A percentile compares a stretch with the other conserved stretches of the same genome.
Conservation (phyloP, 2,797 vertebrate genomes). For the Pantherophis alleghaniensis region DNA sequence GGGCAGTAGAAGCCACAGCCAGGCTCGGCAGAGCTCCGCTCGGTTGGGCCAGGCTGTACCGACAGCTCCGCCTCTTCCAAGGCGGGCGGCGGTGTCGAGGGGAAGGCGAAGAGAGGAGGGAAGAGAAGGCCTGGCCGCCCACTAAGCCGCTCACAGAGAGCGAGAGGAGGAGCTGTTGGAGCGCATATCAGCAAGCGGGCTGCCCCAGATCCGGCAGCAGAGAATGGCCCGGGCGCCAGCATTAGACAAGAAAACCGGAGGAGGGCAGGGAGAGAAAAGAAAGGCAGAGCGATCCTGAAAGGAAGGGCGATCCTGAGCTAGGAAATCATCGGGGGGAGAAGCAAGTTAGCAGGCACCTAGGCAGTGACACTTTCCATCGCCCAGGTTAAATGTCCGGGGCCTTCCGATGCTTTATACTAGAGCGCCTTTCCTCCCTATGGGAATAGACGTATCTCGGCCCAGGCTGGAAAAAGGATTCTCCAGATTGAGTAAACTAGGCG, state of each 20-base stretch:
- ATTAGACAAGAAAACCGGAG: background rate
- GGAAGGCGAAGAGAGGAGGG: background rate
- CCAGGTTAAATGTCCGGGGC: background rate
- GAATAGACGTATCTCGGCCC: background rate
- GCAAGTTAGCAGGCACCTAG: too few relatives aligned
- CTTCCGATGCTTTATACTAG: background rate
- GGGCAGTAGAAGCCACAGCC: slow-evolving; percentile 35
- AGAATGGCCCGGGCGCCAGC: background rate
- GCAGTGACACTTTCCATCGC: background rate
- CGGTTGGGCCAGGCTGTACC: slow-evolving; percentile 9
- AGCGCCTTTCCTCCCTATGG: background rate
- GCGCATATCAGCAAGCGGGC: background rate
- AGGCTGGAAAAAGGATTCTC: background rate
- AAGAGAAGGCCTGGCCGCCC: background rate
- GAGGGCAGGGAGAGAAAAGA: too few relatives aligned
- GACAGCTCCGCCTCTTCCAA: slow-evolving; percentile 15
- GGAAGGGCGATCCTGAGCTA: background rate
- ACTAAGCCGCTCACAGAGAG: slow-evolving; percentile 11
- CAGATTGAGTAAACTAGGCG: background rate
- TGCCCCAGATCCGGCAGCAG: background rate
- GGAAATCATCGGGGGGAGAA: background rate
- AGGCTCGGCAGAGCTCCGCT: background rate
- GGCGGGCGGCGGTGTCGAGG: slow-evolving; percentile 12
- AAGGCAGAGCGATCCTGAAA: background rate
- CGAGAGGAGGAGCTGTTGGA: background rate